Evolutionary conservation across 35 echinoderm and acorn worm species (phyloP).

Genomic region (Ophiothrix spiculata): DNA sequence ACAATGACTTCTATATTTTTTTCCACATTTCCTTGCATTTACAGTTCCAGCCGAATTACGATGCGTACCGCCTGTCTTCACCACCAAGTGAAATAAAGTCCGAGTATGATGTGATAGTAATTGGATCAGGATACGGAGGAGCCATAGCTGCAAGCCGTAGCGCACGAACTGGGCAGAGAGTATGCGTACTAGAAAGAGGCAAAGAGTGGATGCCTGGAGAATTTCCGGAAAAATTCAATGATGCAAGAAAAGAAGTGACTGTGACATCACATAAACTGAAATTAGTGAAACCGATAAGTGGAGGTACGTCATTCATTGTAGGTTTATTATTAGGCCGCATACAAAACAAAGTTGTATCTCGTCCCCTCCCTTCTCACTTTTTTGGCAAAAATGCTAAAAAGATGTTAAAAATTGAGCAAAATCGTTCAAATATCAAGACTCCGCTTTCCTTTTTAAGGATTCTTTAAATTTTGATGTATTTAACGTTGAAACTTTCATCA

Average conservation of each 20-base stretch:
- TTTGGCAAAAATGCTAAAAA: no score
- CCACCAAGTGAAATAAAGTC: slow-evolving; percentile 45
- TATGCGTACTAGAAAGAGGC: slow-evolving; percentile 63
- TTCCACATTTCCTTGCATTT: no score
- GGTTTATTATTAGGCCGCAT: no score
- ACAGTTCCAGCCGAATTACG: slow-evolving; percentile 32
- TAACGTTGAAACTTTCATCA: no score
- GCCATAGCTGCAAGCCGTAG: slow-evolving; percentile 54
- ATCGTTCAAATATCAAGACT: no score
- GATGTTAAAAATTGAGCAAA: no score
- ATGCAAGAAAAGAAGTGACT: neutral
- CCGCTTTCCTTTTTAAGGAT: no score
- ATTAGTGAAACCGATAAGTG: neutral
- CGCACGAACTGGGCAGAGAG: slow-evolving; percentile 55
- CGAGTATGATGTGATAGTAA: slow-evolving; percentile 62
- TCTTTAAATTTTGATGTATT: no score
- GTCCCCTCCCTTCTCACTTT: no score
- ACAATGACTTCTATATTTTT: no score
- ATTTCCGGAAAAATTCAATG: slow-evolving; percentile 44
- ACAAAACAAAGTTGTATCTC: no score
- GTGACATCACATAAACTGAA: neutral
- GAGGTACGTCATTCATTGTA: neutral
- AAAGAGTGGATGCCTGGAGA: slow-evolving; percentile 79
- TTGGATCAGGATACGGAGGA: slow-evolving; percentile 65
- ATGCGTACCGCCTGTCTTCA: slow-evolving; percentile 49